phyloP scores from a whole-genome alignment of 53 echinoderm and acorn worm species.

The Antedon mediterranea region DNA sequence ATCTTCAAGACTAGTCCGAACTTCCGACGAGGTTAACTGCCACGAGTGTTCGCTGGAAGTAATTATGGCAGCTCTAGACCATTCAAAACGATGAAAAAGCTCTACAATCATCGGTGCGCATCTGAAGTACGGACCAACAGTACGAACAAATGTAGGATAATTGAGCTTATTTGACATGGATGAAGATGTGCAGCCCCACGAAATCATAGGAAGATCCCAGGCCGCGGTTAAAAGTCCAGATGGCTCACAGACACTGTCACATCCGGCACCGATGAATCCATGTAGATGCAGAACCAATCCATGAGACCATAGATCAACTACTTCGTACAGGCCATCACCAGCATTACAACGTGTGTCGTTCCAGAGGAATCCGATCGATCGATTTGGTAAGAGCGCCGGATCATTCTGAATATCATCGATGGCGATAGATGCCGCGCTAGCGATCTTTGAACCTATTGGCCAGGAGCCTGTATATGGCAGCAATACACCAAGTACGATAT shows the following conservation, averaged over 20 bases:
- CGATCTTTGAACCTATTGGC: conserved; percentile 31
- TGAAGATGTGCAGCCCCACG: conserved; percentile 45
- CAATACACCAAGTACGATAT: conserved; percentile 29
- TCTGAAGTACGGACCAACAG: conserved; percentile 41
- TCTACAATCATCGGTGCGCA: conserved; percentile 31
- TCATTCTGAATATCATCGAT: conserved; percentile 25
- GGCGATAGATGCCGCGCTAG: conserved; percentile 33
- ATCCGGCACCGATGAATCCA: conserved; percentile 51
- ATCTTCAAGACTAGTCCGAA: conserved; percentile 23
- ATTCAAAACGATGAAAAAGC: conserved; percentile 19
- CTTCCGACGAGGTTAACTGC: conserved; percentile 40
- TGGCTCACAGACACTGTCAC: conserved; percentile 55
- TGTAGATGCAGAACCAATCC: conserved; percentile 14
- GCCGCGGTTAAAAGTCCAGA: conserved; percentile 46
- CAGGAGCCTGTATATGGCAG: conserved; percentile 37
- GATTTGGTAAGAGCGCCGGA: conserved; percentile 18
- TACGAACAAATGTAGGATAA: conserved; percentile 42
- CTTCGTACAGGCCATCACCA: conserved; percentile 22
- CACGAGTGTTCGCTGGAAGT: conserved; percentile 39
- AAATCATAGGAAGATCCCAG: conserved; percentile 61
- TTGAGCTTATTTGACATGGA: conserved; percentile 33
- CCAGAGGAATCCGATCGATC: conserved; percentile 32
- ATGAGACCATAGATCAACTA: conserved; percentile 34
- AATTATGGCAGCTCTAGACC: conserved; percentile 38
- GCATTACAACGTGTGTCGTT: conserved; percentile 46